Evolutionary conservation across 2,797 vertebrate genomes (phyloP).

Genomic region (Sebastes taczanowskii): DNA sequence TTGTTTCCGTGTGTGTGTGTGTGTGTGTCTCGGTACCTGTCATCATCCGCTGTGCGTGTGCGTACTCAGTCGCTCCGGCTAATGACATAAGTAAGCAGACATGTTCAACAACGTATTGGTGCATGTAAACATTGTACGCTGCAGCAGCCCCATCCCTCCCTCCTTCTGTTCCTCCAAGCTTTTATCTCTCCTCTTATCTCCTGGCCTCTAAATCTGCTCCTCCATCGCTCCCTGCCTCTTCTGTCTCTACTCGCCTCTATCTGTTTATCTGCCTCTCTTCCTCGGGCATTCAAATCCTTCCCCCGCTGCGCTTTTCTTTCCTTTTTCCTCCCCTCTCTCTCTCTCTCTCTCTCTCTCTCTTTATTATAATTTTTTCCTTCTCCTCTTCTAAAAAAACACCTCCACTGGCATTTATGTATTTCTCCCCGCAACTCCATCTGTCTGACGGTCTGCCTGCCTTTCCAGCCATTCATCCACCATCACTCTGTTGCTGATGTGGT

Average conservation of each 20-base stretch:
- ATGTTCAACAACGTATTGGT: conserved; percentile 64
- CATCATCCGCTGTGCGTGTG: conserved; percentile 9
- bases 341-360: background rate
- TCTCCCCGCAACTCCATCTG: conserved; percentile 62
- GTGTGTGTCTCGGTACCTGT: conserved; percentile 27
- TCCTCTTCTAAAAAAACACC: conserved; percentile 48
- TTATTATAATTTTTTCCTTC: conserved; percentile 47
- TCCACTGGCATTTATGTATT: conserved; percentile 70
- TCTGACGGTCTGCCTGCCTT: conserved; percentile 62
- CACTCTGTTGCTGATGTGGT: conserved; percentile 70
- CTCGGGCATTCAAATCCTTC: conserved; percentile 41
- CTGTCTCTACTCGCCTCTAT: conserved; percentile 55
- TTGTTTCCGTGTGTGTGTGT: background rate
- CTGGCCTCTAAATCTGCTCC: conserved; percentile 72
- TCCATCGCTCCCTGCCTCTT: conserved; percentile 61
- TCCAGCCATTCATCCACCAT: conserved; percentile 67
- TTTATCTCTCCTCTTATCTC: conserved; percentile 69
- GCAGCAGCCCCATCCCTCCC: conserved; percentile 20
- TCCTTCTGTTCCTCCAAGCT: conserved; percentile 54
- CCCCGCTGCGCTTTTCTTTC: background rate
- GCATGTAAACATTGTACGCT: conserved; percentile 72
- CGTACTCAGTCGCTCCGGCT: conserved; percentile 30
- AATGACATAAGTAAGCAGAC: conserved; percentile 73
- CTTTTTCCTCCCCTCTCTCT: conserved; percentile 15
- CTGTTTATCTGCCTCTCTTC: conserved; percentile 60